Conservation (phyloP, 2,888 invertebrate species). For the Reticulitermes lucifugus region DNA sequence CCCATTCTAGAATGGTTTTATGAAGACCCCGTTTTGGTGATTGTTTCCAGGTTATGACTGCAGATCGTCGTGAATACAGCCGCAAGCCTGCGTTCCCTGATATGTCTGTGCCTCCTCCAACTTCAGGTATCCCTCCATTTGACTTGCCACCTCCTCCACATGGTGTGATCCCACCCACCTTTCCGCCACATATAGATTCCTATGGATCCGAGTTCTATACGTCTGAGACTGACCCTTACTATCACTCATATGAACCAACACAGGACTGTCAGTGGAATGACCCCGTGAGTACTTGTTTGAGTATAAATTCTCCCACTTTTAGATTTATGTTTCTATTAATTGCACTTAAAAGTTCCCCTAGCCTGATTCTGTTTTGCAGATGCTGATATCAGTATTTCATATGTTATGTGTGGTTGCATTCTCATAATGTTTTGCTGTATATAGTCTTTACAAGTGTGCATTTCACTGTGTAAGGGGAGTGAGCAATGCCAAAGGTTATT, state of each 20-base stretch:
- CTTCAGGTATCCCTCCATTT: slow-evolving; percentile 59
- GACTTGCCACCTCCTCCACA: slow-evolving; percentile 60
- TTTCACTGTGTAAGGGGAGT: too few species aligned
- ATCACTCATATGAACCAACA: slow-evolving; percentile 76
- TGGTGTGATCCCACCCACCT: slow-evolving; percentile 55
- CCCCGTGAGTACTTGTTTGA: slow-evolving; percentile 59
- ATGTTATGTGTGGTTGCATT: too few species aligned
- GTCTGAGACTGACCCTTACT: slow-evolving; percentile 61
- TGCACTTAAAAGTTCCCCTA: too few species aligned
- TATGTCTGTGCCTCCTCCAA: slow-evolving; percentile 71
- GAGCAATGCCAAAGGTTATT: too few species aligned
- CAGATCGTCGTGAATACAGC: slow-evolving; percentile 88
- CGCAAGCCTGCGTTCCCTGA: slow-evolving; percentile 74
- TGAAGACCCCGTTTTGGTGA: neutral
- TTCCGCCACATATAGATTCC: slow-evolving; percentile 43
- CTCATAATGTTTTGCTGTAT: too few species aligned
- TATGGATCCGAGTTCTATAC: slow-evolving; percentile 56
- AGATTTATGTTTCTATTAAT: neutral
- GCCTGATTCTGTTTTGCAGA: too few species aligned
- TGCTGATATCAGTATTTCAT: too few species aligned
- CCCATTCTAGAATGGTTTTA: neutral
- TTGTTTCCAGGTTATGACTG: slow-evolving; percentile 83
- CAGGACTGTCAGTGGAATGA: slow-evolving; percentile 79
- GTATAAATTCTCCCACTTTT: neutral
- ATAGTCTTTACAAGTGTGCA: too few species aligned